phyloP scores from a whole-genome alignment of 2,113 vertebrate species.

The Hippocampus mohnikei region DNA sequence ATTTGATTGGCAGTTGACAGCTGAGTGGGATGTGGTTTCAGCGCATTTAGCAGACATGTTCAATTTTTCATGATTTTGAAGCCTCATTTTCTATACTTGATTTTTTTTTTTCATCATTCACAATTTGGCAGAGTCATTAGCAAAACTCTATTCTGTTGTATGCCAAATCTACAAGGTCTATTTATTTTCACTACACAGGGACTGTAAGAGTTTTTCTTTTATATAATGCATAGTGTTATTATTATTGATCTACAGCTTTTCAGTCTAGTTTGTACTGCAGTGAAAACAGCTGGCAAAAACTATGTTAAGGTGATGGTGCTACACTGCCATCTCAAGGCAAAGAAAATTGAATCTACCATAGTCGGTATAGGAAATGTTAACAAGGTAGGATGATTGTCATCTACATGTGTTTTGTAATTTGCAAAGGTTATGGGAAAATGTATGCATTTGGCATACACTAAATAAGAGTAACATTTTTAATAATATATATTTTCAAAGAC shows the following conservation, averaged over 20 bases:
- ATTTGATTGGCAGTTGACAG: not conserved
- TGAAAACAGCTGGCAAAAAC: not conserved
- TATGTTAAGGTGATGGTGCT: conserved; percentile 7
- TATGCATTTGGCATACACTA: no score
- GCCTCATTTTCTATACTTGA: not conserved
- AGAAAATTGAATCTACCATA: not conserved
- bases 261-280: not conserved
- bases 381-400: not conserved
- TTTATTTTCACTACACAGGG: no score
- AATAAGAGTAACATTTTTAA: no score
- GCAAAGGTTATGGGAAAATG: no score
- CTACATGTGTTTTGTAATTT: no score
- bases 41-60: no score
- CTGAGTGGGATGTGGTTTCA: no score
- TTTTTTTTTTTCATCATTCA: not conserved
- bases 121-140: not conserved
- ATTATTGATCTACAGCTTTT: not conserved
- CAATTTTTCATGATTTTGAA: not conserved
- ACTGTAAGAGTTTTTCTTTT: not conserved
- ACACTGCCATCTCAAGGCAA: conserved; percentile 57
- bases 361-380: not conserved
- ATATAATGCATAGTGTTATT: not conserved
- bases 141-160: not conserved
- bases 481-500: not conserved
- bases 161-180: no score